Base-by-base conservation (phyloP, 1,140 invertebrate species). In the Temnothorax nylanderi region DNA sequence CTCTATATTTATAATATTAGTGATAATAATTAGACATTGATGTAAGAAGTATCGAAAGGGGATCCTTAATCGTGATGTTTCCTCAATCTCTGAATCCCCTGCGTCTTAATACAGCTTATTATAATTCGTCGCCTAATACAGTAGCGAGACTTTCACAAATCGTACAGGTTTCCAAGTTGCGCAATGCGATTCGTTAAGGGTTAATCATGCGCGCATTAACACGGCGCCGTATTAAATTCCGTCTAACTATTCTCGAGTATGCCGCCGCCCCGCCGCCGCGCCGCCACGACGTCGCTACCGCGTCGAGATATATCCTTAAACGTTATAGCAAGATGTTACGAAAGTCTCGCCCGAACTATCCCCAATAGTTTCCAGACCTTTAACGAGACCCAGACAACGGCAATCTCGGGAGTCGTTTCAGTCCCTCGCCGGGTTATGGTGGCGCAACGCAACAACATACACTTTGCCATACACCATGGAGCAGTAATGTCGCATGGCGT, bases 381-480 rank as follows among this genome's bases (percentile, higher is more conserved):
- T 81, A 82, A 90, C 85, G 60, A 89, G 85, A 82, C 72, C 75
- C 88, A 89, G 88, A 89, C 89, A 89, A 90, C 65, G 65, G 76
- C 69, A 51, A 85, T 67, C 81, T 86, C 89, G 89, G 81, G 81
- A 60, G 87, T 72, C 67, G 90, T 91, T 91, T 49, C 87, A 67
- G 62, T 76, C 89, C 87, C 72, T 89, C 90, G 87, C 81, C 82
- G 88, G 90, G 72, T 91, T 91, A 91, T 88, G 88, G 90, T 91
- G 90, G 90, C 82, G 88, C 90, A 91, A 91, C 88, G 90, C 90
- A 86, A 91, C 90, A 91, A 90, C 88, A 90, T 69, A 69, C 85
- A 90, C 92, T 94, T 92, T 87, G 92, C 91, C 90, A 93, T 95
- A 94, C 92, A 94, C 94, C 93, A 94, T 94, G 94, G 92, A 95